phyloP scores from a whole-genome alignment of 2,888 invertebrate species.

The Ecliptopera silaceata region DNA sequence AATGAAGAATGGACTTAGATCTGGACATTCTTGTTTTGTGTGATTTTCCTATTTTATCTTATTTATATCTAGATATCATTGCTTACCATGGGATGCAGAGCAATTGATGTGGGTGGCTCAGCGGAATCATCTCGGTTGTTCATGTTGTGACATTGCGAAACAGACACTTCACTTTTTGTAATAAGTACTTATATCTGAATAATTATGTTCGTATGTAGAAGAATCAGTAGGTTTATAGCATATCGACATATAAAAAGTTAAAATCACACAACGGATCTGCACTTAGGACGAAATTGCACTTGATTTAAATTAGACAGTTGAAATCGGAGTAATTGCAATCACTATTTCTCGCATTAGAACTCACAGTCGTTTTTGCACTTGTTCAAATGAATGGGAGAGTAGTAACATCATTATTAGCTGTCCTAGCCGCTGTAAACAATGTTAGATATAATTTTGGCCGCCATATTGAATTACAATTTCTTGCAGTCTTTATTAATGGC shows the following conservation, averaged over 20 bases:
- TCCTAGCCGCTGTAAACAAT: constrained; percentile 51
- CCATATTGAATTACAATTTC: constrained; percentile 57
- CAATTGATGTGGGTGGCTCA: constrained; percentile 55
- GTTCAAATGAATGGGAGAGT: neutral
- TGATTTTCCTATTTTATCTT: too few relatives aligned
- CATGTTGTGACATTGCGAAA: constrained; percentile 72
- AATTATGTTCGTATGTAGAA: constrained; percentile 33
- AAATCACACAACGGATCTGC: neutral
- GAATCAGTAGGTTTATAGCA: neutral
- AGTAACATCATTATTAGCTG: constrained; percentile 6
- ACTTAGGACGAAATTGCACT: neutral
- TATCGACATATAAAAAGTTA: neutral
- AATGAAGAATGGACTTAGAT: too few relatives aligned
- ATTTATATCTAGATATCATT: too few relatives aligned
- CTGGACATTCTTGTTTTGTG: too few relatives aligned
- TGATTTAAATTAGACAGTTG: neutral
- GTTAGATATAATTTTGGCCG: constrained; percentile 49
- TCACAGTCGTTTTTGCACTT: constrained; percentile 14
- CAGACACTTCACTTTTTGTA: constrained; percentile 34
- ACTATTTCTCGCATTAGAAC: constrained; percentile 4
- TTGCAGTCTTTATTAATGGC: constrained; percentile 28
- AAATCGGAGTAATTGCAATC: neutral
- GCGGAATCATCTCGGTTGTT: constrained; percentile 70
- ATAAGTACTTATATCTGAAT: constrained; percentile 23
- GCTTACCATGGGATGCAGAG: constrained; percentile 75